Base-by-base conservation (phyloP, 2,797 vertebrate species). In the Picus viridis region DNA sequence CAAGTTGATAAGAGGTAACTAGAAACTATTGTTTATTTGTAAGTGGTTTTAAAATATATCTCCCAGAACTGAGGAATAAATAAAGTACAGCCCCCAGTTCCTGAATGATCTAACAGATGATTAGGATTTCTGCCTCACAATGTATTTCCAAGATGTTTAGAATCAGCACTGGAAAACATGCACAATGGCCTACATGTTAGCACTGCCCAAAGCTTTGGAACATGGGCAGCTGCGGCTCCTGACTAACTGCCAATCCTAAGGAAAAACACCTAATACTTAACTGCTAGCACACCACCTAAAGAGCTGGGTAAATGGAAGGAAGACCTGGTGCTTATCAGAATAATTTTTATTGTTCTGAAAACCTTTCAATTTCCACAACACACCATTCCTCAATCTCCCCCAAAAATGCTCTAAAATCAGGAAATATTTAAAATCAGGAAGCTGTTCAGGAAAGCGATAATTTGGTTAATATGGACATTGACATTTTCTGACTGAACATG, bases 281-380 rank as follows among this genome's bases (percentile, higher is more conserved):
- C 2, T 71, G 0, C 0, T 45, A 67, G 23, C 5, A 49, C 9
- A 24, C 70, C 0, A 0, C 30, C 14, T 17, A 9, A 86, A 71
- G 41, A 64, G 4, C 6, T 32, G 7, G 9, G 4, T 16, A 57
- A 87, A 61, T 12, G 5, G 49, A 87, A 34, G 4, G 1, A 30
- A 74, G 89, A 24, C 7, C 3, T 22, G 14, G 67, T 36, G 2
- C 39, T 41, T 76, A 1, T 63, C 34, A 49, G 36, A 78, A 16
- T 23, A 78, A 15, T 4, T 10, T 63, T 3, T 16, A n/a, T 27
- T 19, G 4, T 39, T 70, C 39, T 78, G 12, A 88, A 88, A 88
- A 17, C 6, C 2, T 51, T 72, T 69, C 10, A 6, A 1, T 58
- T 91, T 61, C 17, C 16, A 47, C 8, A 72, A 24, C 32, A 65